These are phyloP conservation scores for Adelges cooleyi DNA, from an alignment of 1,140 invertebrate genomes.

Conservation along the genomic window DNA sequence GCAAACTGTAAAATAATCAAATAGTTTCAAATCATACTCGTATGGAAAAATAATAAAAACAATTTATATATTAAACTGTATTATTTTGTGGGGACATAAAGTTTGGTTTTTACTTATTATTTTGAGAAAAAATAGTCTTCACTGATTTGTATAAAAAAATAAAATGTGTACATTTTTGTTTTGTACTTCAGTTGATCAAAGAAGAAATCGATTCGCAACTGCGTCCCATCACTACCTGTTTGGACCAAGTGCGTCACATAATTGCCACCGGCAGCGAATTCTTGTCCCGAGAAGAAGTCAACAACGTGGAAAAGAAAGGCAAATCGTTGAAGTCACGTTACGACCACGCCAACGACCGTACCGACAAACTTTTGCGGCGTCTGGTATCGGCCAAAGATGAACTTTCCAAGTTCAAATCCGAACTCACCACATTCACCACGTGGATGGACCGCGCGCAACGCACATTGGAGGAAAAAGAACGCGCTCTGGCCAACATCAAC, in stretches of 20 bases:
- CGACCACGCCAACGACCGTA: slow-evolving; percentile 65
- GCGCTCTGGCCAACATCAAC: slow-evolving; percentile 66
- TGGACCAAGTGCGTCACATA: slow-evolving; percentile 84
- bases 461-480: slow-evolving; percentile 72
- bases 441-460: slow-evolving; percentile 74
- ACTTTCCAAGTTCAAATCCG: slow-evolving; percentile 69
- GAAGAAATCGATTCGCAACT: slow-evolving; percentile 81
- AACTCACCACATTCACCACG: slow-evolving; percentile 64
- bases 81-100: too few relatives aligned
- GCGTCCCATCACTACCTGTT: slow-evolving; percentile 68
- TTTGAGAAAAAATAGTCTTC: not conserved
- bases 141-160: not conserved
- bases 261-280: slow-evolving; percentile 80
- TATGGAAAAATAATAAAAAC: too few relatives aligned
- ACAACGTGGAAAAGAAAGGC: slow-evolving; percentile 72
- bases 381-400: slow-evolving; percentile 73
- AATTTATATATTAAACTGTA: too few relatives aligned
- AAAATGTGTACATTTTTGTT: not conserved
- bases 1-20: too few relatives aligned
- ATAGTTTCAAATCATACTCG: too few relatives aligned
- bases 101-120: not conserved
- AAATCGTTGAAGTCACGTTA: slow-evolving; percentile 71
- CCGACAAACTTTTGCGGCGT: slow-evolving; percentile 62
- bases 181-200: slow-evolving; percentile 63
- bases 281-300: slow-evolving; percentile 73